These are phyloP conservation scores for Andrena fulva DNA, from an alignment of 2,888 invertebrate species.

Conservation along the genomic window DNA sequence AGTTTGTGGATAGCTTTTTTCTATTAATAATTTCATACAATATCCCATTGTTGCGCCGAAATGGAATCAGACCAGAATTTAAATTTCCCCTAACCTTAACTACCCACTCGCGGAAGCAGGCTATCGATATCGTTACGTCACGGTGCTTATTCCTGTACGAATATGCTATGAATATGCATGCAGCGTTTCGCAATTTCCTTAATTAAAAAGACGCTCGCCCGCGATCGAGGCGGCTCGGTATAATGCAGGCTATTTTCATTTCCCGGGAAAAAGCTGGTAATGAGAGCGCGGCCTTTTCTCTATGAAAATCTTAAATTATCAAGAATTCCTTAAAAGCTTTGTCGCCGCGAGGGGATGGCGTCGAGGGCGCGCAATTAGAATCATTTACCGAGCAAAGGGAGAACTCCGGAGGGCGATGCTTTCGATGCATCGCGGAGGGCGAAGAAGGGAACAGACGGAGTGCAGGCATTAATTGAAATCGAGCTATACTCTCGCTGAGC, in stretches of 20 bases:
- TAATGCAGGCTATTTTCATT: slow-evolving; percentile 56
- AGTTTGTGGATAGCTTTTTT: not conserved
- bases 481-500: not conserved
- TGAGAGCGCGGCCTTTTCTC: slow-evolving; percentile 15
- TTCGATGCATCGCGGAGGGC: not conserved
- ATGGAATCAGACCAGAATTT: not conserved
- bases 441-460: slow-evolving; percentile 2
- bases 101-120: not conserved
- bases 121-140: slow-evolving; percentile 2
- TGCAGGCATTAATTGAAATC: slow-evolving; percentile 11
- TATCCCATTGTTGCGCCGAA: not conserved
- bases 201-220: slow-evolving; percentile 48
- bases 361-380: slow-evolving; percentile 39
- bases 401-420: not conserved
- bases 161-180: slow-evolving; percentile 45
- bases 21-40: not conserved
- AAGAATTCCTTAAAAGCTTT: slow-evolving; percentile 22
- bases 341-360: not conserved
- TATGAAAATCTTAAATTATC: slow-evolving; percentile 35
- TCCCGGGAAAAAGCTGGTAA: slow-evolving; percentile 48
- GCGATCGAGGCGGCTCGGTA: slow-evolving; percentile 1
- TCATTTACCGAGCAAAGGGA: slow-evolving; percentile 14
- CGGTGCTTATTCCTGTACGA: slow-evolving; percentile 13
- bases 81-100: not conserved
- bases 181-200: slow-evolving; percentile 52